Base-by-base conservation (phyloP, 2,113 vertebrate species). In the Caranx melampygus region DNA sequence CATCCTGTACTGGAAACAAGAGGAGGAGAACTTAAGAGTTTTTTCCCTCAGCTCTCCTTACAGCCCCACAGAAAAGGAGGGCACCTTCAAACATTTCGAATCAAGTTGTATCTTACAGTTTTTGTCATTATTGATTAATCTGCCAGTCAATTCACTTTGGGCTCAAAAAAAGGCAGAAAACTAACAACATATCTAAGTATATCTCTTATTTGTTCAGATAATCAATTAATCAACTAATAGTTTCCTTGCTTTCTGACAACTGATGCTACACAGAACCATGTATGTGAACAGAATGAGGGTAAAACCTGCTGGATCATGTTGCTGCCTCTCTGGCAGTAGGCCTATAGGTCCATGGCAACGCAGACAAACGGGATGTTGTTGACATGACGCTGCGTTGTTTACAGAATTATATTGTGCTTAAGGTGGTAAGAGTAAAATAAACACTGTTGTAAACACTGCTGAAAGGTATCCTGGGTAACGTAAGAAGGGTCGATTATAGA, bases 281-380 rank as follows among this genome's bases (percentile, higher is more conserved):
- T 15, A 33, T 69, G 15, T 31, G 21, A 52, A 26, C 21, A 14
- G 12, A 62, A 20, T 15, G 68, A 6, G 54, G 37, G 14, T 16
- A 6, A 37, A 75, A 80, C 80, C 44, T n/a, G 69, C 34, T 51
- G n/a, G 42, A 21, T 67, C 68, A 37, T 45, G 75, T 26, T 57
- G 40, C 34, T 21, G 78, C 67, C 73, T 58, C 57, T 57, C 33
- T 35, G 59, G 0, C 2, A 3, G 33, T 42, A 31, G 2, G 57
- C 60, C 33, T 60, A 52, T 21, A 37, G 1, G 40, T 13, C 78
- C 57, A 60, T 65, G 58, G 69, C 73, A 81, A 78, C 70, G 3
- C 63, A 8, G 5, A 78, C 59, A 65, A 60, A 21, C 51, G 31
- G 31, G 6, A 58, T 54, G 9, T 20, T 63, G 47, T 37, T 51